These are phyloP conservation scores for Orthosia gothica DNA, from an alignment of 2,888 invertebrate species.

Conservation along the genomic window DNA sequence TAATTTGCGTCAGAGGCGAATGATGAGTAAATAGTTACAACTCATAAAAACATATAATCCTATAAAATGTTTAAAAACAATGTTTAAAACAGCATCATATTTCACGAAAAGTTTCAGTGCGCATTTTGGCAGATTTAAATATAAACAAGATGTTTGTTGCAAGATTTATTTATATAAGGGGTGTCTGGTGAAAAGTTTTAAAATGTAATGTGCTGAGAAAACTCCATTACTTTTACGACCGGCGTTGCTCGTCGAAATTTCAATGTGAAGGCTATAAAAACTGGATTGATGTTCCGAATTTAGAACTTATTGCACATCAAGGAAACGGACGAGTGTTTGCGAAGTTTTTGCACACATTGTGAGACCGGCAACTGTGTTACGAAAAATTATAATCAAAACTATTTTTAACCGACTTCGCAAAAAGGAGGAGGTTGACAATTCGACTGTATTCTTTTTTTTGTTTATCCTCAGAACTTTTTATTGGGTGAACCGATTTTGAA, in stretches of 20 bases:
- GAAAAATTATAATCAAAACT: constrained; percentile 8
- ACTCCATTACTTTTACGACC: constrained; percentile 73
- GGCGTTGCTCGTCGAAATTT: constrained; percentile 70
- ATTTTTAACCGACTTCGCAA: too few species aligned
- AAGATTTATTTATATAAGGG: constrained; percentile 56
- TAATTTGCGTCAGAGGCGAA: constrained; percentile 12
- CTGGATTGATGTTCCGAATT: constrained; percentile 72
- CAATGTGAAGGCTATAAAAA: constrained; percentile 75
- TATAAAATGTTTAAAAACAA: constrained; percentile 34
- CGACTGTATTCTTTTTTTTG: too few species aligned
- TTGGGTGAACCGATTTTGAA: too few species aligned
- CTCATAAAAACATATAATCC: constrained; percentile 22
- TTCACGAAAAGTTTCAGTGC: constrained; percentile 25
- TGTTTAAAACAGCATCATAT: constrained; percentile 14
- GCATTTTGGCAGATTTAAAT: constrained; percentile 45
- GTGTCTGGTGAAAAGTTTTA: constrained; percentile 58
- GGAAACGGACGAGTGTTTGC: constrained; percentile 48
- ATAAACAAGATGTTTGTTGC: constrained; percentile 58
- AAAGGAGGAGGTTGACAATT: too few species aligned
- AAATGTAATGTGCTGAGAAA: constrained; percentile 55
- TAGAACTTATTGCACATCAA: constrained; percentile 65
- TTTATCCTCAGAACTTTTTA: too few species aligned
- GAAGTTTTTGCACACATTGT: constrained; percentile 44
- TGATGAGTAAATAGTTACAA: constrained; percentile 13
- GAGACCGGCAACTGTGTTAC: constrained; percentile 36